Percentiles rank a stretch among this genome's conserved stretches.
Evolutionary conservation across 2,113 vertebrate genomes (phyloP).

Genomic region (Lynx canadensis): DNA sequence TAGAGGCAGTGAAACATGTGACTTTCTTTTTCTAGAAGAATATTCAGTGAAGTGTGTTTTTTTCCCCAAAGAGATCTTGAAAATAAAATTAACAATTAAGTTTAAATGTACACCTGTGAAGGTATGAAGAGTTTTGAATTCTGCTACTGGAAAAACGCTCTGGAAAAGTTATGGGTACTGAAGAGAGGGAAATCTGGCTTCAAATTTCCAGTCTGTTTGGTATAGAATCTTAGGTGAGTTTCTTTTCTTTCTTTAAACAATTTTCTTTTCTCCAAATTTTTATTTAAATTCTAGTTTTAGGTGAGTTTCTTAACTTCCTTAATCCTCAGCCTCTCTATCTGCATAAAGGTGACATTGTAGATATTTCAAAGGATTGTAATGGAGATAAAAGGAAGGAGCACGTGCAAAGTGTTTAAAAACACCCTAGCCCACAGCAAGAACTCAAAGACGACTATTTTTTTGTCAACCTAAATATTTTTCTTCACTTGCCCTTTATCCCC

Average conservation of each 20-base stretch:
- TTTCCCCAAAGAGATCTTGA: constrained; percentile 37
- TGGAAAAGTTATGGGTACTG: background rate
- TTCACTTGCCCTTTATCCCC: background rate
- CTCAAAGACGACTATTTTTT: background rate
- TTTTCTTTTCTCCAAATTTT: no score
- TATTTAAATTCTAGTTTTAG: no score
- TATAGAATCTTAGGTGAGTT: background rate
- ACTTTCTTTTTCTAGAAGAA: constrained; percentile 69
- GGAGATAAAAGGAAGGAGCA: background rate
- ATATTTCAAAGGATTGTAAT: background rate
- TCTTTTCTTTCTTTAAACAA: background rate
- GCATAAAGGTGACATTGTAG: background rate
- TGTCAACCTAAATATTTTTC: background rate
- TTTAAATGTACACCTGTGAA: background rate
- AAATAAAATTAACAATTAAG: constrained; percentile 61
- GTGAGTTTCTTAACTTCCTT: background rate
- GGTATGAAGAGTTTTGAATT: background rate
- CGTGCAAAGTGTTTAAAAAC: background rate
- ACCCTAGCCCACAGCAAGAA: background rate
- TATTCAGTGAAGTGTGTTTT: constrained; percentile 60
- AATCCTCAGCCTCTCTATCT: background rate
- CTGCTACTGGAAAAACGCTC: background rate
- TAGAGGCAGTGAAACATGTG: constrained; percentile 75
- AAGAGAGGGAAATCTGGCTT: background rate
- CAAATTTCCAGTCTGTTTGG: background rate